A percentile compares a stretch with the other conserved stretches of the same genome.
Conservation (phyloP, 2,888 invertebrate genomes). For the Cheilosia vulpina region DNA sequence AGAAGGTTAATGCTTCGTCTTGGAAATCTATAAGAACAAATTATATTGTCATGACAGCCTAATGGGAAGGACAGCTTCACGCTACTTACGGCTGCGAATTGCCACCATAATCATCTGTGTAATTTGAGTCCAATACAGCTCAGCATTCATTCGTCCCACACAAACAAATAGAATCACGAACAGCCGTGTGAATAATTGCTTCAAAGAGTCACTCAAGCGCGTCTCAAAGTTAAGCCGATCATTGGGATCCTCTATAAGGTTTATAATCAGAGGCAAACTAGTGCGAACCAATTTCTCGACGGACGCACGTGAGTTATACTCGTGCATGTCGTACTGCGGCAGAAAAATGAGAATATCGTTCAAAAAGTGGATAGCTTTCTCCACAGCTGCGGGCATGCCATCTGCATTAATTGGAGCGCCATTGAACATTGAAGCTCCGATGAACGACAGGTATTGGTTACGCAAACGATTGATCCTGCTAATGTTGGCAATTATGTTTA, state of each 20-base stretch:
- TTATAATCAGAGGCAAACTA: slow-evolving; percentile 79
- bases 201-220: slow-evolving; percentile 79
- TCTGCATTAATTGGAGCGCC: slow-evolving; percentile 79
- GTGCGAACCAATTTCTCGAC: slow-evolving; percentile 80
- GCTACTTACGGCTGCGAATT: slow-evolving; percentile 66
- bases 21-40: slow-evolving; percentile 77
- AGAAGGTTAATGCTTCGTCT: slow-evolving; percentile 79
- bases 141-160: slow-evolving; percentile 81
- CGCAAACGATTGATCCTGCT: slow-evolving; percentile 78
- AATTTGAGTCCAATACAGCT: slow-evolving; percentile 81
- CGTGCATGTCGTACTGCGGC: slow-evolving; percentile 81
- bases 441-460: slow-evolving; percentile 79
- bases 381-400: slow-evolving; percentile 79
- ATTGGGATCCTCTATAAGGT: slow-evolving; percentile 77
- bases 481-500: slow-evolving; percentile 35
- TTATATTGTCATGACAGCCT: not conserved
- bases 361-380: slow-evolving; percentile 80
- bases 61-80: not conserved
- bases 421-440: slow-evolving; percentile 79
- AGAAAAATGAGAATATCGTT: slow-evolving; percentile 79
- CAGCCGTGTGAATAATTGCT: slow-evolving; percentile 80
- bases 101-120: slow-evolving; percentile 78
- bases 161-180: slow-evolving; percentile 81
- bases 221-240: slow-evolving; percentile 79
- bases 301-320: slow-evolving; percentile 82